Evolutionary conservation across 2,888 invertebrate genomes (phyloP).

Genomic region (Cerastoderma edule): DNA sequence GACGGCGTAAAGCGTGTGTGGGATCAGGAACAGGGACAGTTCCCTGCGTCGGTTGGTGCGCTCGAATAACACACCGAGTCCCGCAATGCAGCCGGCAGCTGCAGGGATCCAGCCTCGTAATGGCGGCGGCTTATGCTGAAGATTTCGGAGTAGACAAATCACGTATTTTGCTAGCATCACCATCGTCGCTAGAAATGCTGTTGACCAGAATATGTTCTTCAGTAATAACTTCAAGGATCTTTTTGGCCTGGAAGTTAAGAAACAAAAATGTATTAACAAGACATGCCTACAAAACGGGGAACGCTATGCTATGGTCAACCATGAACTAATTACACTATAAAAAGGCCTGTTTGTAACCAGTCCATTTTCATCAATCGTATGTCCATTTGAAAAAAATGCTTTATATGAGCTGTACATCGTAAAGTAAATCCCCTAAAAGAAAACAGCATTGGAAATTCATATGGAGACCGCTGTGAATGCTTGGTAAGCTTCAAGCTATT

Average conservation of each 20-base stretch:
- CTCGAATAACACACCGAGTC: constrained; percentile 70
- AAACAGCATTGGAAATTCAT: too few relatives aligned
- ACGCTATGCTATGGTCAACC: too few relatives aligned
- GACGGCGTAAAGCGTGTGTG: constrained; percentile 69
- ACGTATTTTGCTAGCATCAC: constrained; percentile 72
- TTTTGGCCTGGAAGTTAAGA: constrained; percentile 66
- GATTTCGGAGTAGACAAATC: constrained; percentile 72
- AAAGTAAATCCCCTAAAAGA: too few relatives aligned
- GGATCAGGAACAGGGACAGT: constrained; percentile 72
- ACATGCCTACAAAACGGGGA: too few relatives aligned
- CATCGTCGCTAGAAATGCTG: constrained; percentile 73
- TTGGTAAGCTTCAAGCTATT: too few relatives aligned
- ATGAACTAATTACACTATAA: too few relatives aligned
- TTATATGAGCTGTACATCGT: too few relatives aligned
- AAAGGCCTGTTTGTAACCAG: too few relatives aligned
- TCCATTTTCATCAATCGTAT: too few relatives aligned
- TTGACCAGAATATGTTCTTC: constrained; percentile 71
- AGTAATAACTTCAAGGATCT: constrained; percentile 61
- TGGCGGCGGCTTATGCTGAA: constrained; percentile 67
- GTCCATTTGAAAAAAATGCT: too few relatives aligned
- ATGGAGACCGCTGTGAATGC: too few relatives aligned
- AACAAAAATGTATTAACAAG: too few relatives aligned
- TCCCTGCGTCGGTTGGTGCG: constrained; percentile 70
- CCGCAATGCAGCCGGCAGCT: constrained; percentile 64
- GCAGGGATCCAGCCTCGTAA: constrained; percentile 68